A percentile compares a stretch with the other conserved stretches of the same genome.
Evolutionary conservation across 2,797 vertebrate genomes (phyloP).

Genomic region (Choloepus didactylus): DNA sequence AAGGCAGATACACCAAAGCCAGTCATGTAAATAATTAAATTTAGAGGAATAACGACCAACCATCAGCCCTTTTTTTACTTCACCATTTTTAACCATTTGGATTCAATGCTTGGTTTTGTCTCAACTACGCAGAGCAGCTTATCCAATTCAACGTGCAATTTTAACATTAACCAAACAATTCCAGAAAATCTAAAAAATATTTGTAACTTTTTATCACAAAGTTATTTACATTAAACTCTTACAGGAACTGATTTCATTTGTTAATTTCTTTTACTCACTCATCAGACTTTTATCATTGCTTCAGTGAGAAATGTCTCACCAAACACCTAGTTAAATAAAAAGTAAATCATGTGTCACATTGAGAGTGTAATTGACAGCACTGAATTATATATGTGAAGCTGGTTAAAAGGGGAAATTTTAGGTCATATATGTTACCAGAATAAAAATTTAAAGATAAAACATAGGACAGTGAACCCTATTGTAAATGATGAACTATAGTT

Average conservation of each 20-base stretch:
- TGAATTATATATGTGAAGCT: too few relatives aligned
- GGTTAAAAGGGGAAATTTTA: too few relatives aligned
- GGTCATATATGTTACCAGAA: too few relatives aligned
- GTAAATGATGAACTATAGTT: too few relatives aligned
- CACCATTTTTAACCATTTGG: conserved; percentile 84
- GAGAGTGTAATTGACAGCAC: too few relatives aligned
- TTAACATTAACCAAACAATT: conserved; percentile 12
- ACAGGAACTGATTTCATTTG: conserved; percentile 54
- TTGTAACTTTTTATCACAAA: conserved; percentile 58
- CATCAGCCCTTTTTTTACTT: conserved; percentile 83
- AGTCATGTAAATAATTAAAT: conserved; percentile 84
- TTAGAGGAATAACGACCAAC: conserved; percentile 79
- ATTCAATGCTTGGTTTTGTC: conserved; percentile 76
- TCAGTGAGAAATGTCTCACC: not conserved
- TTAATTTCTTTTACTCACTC: conserved; percentile 56
- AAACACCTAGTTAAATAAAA: conserved; percentile 37
- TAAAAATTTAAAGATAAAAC: too few relatives aligned
- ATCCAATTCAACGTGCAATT: not conserved
- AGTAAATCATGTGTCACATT: not conserved
- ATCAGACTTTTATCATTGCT: not conserved
- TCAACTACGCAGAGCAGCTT: conserved; percentile 18
- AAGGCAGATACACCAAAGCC: conserved; percentile 83
- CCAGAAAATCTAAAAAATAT: conserved; percentile 3
- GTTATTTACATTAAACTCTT: not conserved
- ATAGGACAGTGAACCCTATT: too few relatives aligned